These are phyloP conservation scores for Prionailurus viverrinus DNA, from an alignment of 2,113 vertebrate genomes.

Conservation along the genomic window DNA sequence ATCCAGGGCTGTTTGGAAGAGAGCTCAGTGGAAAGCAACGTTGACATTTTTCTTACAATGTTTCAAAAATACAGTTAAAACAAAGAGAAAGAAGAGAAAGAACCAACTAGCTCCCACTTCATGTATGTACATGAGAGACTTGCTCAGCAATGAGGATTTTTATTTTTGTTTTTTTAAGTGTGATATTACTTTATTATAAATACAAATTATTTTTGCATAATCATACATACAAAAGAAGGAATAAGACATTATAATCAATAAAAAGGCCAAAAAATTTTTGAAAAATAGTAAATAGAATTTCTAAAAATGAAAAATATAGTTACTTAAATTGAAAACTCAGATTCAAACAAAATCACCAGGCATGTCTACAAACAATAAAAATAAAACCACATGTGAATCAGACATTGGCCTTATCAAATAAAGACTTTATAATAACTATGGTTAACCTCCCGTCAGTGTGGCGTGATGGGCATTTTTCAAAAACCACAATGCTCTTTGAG, in stretches of 20 bases:
- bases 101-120: not conserved
- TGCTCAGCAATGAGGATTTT: not conserved
- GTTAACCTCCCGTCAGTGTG: not conserved
- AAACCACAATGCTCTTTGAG: not conserved
- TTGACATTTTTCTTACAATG: not conserved
- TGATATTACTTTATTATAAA: too few species aligned
- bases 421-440: not conserved
- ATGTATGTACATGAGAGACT: not conserved
- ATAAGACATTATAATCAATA: not conserved
- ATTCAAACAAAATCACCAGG: not conserved
- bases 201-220: not conserved
- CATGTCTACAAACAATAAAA: not conserved
- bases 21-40: slow-evolving; percentile 9
- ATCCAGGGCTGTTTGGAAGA: not conserved
- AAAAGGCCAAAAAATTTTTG: not conserved
- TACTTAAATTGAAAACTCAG: not conserved
- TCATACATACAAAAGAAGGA: not conserved
- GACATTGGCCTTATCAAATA: not conserved
- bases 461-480: not conserved
- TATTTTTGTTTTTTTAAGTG: too few species aligned
- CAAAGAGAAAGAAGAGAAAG: not conserved
- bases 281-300: not conserved
- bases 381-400: not conserved
- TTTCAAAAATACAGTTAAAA: not conserved
- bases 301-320: not conserved